phyloP scores from a whole-genome alignment of 2,888 invertebrate species.

The Ectemnius continuus region DNA sequence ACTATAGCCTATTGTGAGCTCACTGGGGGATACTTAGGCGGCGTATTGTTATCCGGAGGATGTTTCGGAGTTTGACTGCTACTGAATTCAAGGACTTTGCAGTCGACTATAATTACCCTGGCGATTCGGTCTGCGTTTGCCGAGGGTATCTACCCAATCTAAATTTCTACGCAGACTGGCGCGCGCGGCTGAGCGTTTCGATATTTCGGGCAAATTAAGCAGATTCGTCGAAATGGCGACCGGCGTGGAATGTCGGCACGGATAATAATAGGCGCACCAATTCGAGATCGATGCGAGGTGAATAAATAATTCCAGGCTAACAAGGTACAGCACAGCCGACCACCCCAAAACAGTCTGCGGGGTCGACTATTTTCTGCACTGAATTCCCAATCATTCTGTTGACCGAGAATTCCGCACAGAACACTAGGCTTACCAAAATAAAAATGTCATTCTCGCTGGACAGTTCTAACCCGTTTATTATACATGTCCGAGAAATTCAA shows the following conservation, averaged over 20 bases:
- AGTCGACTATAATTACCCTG: background rate
- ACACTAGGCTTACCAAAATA: no score
- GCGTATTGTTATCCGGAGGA: no score
- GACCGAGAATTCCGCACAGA: no score
- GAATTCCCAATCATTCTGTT: no score
- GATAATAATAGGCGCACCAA: background rate
- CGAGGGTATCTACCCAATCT: background rate
- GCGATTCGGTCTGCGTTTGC: background rate
- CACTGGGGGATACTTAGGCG: no score
- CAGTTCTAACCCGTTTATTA: no score
- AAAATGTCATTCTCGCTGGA: no score
- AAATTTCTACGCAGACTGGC: background rate
- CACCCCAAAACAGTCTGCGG: background rate
- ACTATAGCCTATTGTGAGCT: no score
- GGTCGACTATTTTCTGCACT: no score
- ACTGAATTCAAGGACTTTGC: no score
- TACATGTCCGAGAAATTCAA: no score
- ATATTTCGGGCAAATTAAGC: background rate
- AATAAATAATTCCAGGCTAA: conserved; percentile 17
- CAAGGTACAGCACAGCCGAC: background rate
- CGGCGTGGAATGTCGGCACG: background rate
- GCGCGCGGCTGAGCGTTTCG: background rate
- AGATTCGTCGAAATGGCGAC: background rate
- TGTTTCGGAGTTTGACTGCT: no score
- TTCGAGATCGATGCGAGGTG: conserved; percentile 23